Percentiles rank a stretch among this genome's conserved stretches.
phyloP scores from a whole-genome alignment of 2,797 vertebrate genomes.

The Sparidentex hasta region DNA sequence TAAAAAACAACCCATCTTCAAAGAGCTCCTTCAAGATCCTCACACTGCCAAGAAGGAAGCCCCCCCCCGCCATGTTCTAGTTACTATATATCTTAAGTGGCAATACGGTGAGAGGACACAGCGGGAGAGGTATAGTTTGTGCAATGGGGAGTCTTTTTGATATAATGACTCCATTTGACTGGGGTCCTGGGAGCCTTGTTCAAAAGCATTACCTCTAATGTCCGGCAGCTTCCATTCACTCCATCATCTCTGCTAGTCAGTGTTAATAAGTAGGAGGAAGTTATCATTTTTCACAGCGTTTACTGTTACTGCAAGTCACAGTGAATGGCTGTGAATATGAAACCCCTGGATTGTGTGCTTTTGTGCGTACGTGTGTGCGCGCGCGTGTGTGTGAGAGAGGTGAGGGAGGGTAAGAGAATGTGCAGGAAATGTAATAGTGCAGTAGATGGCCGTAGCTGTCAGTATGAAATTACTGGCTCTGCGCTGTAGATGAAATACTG shows the following conservation, averaged over 20 bases:
- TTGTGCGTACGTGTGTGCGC: not conserved
- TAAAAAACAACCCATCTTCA: constrained; percentile 44
- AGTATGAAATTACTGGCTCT: constrained; percentile 44
- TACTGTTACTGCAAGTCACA: constrained; percentile 10
- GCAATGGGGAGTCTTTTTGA: constrained; percentile 54
- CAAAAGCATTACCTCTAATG: constrained; percentile 55
- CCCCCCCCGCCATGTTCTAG: constrained; percentile 18
- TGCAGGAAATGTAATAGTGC: constrained; percentile 27
- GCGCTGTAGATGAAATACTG: constrained; percentile 46
- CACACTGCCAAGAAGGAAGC: constrained; percentile 5
- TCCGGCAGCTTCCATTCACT: constrained; percentile 30
- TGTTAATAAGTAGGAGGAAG: constrained; percentile 48
- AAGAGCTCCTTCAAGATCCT: constrained; percentile 37
- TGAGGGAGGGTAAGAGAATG: not conserved
- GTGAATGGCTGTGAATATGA: constrained; percentile 21
- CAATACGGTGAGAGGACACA: constrained; percentile 34
- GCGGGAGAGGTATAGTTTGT: constrained; percentile 57
- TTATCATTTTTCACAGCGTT: constrained; percentile 32
- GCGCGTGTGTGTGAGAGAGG: not conserved
- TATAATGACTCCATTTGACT: constrained; percentile 54
- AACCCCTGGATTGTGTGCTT: constrained; percentile 22
- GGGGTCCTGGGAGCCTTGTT: constrained; percentile 50
- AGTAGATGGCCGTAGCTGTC: constrained; percentile 47
- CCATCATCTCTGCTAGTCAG: constrained; percentile 40
- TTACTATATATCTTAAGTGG: constrained; percentile 56